Conservation (phyloP, 2,113 vertebrate species). For the Camelus dromedarius region DNA sequence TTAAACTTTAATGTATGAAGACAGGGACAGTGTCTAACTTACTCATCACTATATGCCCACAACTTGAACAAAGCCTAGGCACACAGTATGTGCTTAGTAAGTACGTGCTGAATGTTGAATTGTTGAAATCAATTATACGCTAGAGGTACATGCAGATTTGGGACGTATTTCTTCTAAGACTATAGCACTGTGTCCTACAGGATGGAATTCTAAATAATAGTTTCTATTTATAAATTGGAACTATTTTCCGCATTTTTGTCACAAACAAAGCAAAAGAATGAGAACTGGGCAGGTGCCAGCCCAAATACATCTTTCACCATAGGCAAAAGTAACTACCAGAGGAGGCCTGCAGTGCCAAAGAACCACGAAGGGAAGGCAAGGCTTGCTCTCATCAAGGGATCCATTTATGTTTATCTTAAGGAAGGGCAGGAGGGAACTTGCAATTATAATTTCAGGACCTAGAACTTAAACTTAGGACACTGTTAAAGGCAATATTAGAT, state of each 20-base stretch:
- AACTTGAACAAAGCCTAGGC: neutral
- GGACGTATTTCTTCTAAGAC: constrained; percentile 3
- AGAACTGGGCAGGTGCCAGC: neutral
- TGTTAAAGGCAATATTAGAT: neutral
- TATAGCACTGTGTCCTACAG: neutral
- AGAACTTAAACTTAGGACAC: constrained; percentile 7
- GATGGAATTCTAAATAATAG: neutral
- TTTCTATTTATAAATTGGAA: constrained; percentile 36
- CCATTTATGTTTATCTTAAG: neutral
- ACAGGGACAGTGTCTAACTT: neutral
- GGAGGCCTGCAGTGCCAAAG: neutral
- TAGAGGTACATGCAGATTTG: constrained; percentile 13
- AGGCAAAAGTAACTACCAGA: neutral
- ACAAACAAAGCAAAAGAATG: constrained; percentile 15
- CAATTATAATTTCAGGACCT: neutral
- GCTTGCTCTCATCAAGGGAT: neutral
- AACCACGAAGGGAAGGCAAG: neutral
- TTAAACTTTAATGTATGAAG: neutral
- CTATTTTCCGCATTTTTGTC: constrained; percentile 31
- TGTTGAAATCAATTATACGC: neutral
- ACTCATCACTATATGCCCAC: neutral
- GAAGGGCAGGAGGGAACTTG: neutral
- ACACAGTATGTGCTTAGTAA: neutral
- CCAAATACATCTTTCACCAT: neutral
- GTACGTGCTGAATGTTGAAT: neutral